phyloP scores from a whole-genome alignment of 2,888 invertebrate species.

The Drosophila sordidula region DNA sequence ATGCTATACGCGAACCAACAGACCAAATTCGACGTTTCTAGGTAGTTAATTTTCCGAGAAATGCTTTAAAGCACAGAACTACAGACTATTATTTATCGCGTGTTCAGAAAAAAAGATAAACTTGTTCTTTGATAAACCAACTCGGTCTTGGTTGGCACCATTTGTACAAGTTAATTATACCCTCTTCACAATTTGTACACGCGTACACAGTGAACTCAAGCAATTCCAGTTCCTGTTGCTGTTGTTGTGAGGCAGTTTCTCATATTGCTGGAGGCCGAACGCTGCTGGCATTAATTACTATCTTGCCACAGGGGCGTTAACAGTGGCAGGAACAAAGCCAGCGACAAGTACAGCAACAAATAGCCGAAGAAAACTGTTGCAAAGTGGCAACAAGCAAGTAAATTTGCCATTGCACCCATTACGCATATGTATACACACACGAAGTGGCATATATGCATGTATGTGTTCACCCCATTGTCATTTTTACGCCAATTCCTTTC shows the following conservation, averaged over 20 bases:
- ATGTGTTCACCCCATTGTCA: slow-evolving; percentile 3
- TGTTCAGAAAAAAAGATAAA: no score
- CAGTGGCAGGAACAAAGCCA: neutral
- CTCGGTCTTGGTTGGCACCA: no score
- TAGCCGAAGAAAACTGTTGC: slow-evolving; percentile 10
- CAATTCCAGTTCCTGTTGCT: neutral
- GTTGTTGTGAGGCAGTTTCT: no score
- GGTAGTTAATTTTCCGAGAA: no score
- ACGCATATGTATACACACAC: slow-evolving; percentile 1
- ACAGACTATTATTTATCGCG: no score
- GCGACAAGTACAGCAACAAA: slow-evolving; percentile 3
- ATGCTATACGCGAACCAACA: no score
- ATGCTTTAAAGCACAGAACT: no score
- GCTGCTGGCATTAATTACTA: slow-evolving; percentile 18
- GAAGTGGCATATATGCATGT: no score
- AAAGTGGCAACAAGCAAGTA: slow-evolving; percentile 44
- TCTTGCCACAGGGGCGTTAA: neutral
- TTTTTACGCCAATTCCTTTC: slow-evolving; percentile 3
- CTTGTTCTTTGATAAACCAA: no score
- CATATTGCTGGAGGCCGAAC: slow-evolving; percentile 7
- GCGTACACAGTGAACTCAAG: neutral
- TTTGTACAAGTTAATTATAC: slow-evolving; percentile 3
- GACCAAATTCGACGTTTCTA: no score
- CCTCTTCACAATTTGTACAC: neutral
- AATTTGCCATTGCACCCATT: slow-evolving; percentile 13